These are phyloP conservation scores for Pararge aegeria DNA, from an alignment of 1,140 invertebrate genomes.

Conservation along the genomic window DNA sequence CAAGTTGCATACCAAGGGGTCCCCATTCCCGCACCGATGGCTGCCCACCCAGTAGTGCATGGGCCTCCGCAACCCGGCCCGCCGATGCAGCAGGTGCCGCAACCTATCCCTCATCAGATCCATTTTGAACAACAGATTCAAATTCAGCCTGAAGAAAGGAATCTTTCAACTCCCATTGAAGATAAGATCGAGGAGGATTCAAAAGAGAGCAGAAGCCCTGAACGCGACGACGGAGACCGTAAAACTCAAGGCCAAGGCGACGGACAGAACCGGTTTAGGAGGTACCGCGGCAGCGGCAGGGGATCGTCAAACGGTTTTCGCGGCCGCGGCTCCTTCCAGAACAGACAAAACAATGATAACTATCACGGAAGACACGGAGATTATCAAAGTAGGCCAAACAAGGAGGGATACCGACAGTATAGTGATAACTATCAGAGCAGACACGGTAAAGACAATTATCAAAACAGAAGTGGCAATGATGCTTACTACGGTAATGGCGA, in stretches of 20 bases:
- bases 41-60: conserved; percentile 22
- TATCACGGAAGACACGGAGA: conserved; percentile 53
- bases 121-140: conserved; percentile 17
- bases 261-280: conserved; percentile 57
- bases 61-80: too few relatives aligned
- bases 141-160: conserved; percentile 38
- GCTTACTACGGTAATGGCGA: conserved; percentile 72
- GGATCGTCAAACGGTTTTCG: conserved; percentile 64
- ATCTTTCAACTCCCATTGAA: conserved; percentile 35
- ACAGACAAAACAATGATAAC: conserved; percentile 49
- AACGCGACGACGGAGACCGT: conserved; percentile 55
- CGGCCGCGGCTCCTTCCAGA: conserved; percentile 58
- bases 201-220: conserved; percentile 59
- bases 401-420: conserved; percentile 61
- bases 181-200: conserved; percentile 51
- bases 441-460: conserved; percentile 58
- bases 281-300: conserved; percentile 49
- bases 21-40: conserved; percentile 24
- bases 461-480: conserved; percentile 54
- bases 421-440: conserved; percentile 56
- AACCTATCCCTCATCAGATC: conserved; percentile 21
- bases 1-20: conserved; percentile 42
- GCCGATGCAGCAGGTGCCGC: conserved; percentile 28
- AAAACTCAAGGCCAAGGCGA: conserved; percentile 67
- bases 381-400: conserved; percentile 54